These are phyloP conservation scores for Calyptomena viridis DNA, from an alignment of 2,113 vertebrate species.

Conservation along the genomic window DNA sequence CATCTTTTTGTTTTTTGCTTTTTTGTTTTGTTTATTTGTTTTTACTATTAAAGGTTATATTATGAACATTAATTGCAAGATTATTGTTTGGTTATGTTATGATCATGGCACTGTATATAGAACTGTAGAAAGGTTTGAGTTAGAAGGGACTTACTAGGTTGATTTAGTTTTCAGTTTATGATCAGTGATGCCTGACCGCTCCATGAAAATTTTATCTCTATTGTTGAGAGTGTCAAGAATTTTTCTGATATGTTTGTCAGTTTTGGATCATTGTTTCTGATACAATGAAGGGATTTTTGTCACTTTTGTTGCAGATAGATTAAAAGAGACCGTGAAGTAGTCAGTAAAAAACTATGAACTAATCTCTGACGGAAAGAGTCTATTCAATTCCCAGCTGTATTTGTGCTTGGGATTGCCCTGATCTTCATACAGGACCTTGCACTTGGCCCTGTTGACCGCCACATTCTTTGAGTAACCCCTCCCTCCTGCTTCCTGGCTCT, in stretches of 20 bases:
- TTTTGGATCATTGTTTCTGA: background rate
- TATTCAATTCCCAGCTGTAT: background rate
- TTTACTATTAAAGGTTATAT: background rate
- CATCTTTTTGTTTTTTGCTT: no score
- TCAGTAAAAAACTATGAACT: background rate
- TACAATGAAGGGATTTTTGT: background rate
- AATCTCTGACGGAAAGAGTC: background rate
- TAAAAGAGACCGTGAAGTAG: background rate
- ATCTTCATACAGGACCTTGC: background rate
- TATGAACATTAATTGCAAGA: background rate
- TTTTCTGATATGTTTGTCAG: background rate
- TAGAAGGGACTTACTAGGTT: background rate
- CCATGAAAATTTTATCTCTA: background rate
- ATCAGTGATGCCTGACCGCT: background rate
- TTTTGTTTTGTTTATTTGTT: no score
- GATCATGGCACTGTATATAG: background rate
- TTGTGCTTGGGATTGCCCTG: background rate
- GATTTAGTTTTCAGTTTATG: background rate
- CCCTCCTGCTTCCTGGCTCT: no score
- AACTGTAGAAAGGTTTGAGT: background rate
- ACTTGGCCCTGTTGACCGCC: background rate
- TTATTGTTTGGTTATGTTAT: background rate
- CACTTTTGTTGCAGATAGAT: background rate
- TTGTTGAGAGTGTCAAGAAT: background rate
- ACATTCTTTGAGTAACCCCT: no score